Base-by-base conservation (phyloP, 2,113 vertebrate genomes). In the Vulpes ferrilata region DNA sequence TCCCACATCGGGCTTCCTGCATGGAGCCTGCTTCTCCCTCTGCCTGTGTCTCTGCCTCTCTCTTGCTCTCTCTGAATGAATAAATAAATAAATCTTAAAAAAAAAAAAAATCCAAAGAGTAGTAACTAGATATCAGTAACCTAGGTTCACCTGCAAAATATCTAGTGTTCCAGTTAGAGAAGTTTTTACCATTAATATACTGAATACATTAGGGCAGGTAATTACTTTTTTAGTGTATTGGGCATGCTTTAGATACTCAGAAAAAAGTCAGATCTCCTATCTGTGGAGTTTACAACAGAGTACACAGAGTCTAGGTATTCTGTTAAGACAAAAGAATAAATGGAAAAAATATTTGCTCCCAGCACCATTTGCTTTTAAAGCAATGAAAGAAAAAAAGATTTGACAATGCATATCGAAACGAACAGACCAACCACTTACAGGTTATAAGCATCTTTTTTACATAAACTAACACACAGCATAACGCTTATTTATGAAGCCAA, bases 381-480 rank as follows among this genome's bases (percentile, higher is more conserved):
- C 22, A 95, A 90, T 55, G 23, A 90, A 82, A 96, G 73, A 74
- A 82, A 74, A 93, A 93, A 86, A 80, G 53, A 94, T 84, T 4
- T 76, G n/a, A 92, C 82, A 79, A 82, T 57, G 20, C 55, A 73
- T 83, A 51, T 59, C 73, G 43, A 90, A 96, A 64, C 60, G 93
- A 60, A 95, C 78, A 90, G 59, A 76, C 43, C 74, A 95, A 25
- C 48, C 32, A 87, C 3, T n/a, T 35, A 88, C 0, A 65, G 30
- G n/a, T 90, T 90, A 67, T 73, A 59, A 87, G 78, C 30, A 92
- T 38, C 25, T 23, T 95, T 17, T 53, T 32, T 90, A 27, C 3
- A 65, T 0, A 64, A 88, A 88, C 32, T 32, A 78, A 13, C 32
- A 89, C n/a, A 43, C 22, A 35, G 20, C 43, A 55, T 51, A 60